Percentiles rank a stretch among this genome's conserved stretches.
phyloP scores from a whole-genome alignment of 2,113 vertebrate species.

The Phocoena phocoena region DNA sequence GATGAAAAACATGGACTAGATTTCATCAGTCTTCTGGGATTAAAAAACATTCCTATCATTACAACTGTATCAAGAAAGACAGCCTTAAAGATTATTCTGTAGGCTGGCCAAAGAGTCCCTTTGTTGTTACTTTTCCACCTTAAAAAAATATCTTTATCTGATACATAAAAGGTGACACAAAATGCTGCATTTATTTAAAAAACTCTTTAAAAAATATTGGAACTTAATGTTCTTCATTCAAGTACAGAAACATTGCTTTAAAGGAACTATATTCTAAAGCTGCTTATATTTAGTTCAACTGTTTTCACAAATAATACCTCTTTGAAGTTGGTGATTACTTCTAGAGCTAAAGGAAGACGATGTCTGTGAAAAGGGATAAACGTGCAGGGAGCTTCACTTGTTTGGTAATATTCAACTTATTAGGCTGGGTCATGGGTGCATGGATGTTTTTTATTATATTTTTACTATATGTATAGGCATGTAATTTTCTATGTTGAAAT shows the following conservation, averaged over 20 bases:
- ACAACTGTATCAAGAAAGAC: neutral
- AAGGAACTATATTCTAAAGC: conserved; percentile 4
- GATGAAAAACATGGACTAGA: neutral
- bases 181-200: neutral
- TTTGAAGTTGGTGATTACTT: neutral
- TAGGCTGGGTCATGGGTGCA: neutral
- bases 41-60: neutral
- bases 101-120: neutral
- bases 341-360: neutral
- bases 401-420: neutral
- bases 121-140: conserved; percentile 5
- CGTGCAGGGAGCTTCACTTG: neutral
- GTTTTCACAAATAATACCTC: neutral
- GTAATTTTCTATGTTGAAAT: neutral
- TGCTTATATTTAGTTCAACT: conserved; percentile 12
- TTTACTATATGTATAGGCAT: neutral
- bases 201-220: neutral
- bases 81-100: conserved; percentile 12
- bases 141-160: neutral
- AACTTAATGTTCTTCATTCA: neutral
- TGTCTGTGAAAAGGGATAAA: neutral
- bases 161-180: neutral
- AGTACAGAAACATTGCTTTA: neutral
- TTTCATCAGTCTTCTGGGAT: neutral
- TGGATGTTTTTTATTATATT: neutral